Evolutionary conservation across 2,113 vertebrate species (phyloP).

Genomic region (Gasterosteus aculeatus): DNA sequence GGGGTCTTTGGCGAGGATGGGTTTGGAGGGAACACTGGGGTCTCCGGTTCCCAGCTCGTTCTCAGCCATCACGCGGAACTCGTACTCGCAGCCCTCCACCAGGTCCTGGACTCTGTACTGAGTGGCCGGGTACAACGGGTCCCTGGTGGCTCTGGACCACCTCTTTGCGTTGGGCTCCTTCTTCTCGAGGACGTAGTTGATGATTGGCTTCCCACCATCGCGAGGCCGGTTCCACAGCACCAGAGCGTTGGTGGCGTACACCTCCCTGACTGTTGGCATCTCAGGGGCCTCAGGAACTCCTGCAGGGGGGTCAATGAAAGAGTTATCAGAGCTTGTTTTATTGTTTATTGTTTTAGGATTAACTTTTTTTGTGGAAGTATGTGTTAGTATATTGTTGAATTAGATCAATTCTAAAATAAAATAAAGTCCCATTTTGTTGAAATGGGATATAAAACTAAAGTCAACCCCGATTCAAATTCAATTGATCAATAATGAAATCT

Average conservation of each 20-base stretch:
- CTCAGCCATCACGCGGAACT: constrained; percentile 96
- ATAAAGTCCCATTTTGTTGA: too few relatives aligned
- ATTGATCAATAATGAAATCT: neutral
- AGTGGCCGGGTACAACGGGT: constrained; percentile 91
- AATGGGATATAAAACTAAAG: too few relatives aligned
- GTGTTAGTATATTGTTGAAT: too few relatives aligned
- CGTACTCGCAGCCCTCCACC: constrained; percentile 93
- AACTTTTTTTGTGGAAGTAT: too few relatives aligned
- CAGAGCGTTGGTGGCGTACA: constrained; percentile 90
- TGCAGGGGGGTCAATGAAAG: constrained; percentile 52
- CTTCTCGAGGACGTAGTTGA: constrained; percentile 95
- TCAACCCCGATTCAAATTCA: too few relatives aligned
- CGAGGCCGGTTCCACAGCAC: constrained; percentile 94
- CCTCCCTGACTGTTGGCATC: constrained; percentile 88
- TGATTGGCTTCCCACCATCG: constrained; percentile 97
- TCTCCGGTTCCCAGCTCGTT: constrained; percentile 96
- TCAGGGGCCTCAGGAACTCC: constrained; percentile 98
- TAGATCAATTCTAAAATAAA: too few relatives aligned
- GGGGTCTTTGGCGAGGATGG: constrained; percentile 94
- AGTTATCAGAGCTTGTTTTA: neutral
- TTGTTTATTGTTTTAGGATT: neutral
- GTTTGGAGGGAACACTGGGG: constrained; percentile 93
- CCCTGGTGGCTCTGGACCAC: constrained; percentile 91
- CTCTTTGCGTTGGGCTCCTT: constrained; percentile 92
- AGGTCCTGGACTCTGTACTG: constrained; percentile 92